Evolutionary conservation across 2,113 vertebrate species (phyloP).

Genomic region (Smithornis capensis): DNA sequence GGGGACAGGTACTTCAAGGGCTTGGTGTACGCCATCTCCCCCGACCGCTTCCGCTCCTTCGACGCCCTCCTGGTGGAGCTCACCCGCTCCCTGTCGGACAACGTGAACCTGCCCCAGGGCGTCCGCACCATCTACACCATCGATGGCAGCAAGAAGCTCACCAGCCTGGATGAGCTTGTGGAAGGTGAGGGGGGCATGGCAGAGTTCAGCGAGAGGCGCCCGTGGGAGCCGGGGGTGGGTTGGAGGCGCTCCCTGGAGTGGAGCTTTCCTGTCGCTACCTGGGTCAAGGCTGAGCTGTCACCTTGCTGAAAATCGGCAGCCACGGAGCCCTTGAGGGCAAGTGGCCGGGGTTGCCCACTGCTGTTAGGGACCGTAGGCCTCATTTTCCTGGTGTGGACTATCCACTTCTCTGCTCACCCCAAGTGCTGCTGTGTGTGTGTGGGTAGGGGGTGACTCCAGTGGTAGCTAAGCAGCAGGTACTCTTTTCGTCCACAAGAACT

Average conservation of each 20-base stretch:
- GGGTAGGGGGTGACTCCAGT: accelerated
- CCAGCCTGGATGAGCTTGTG: slow-evolving; percentile 88
- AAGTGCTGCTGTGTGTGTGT: accelerated
- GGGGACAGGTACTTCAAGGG: slow-evolving; percentile 97
- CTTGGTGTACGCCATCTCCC: slow-evolving; percentile 91
- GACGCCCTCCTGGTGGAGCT: slow-evolving; percentile 94
- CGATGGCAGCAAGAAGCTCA: slow-evolving; percentile 87
- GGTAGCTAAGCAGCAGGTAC: not conserved
- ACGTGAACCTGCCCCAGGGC: slow-evolving; percentile 93
- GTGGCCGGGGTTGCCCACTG: accelerated
- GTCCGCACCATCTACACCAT: slow-evolving; percentile 89
- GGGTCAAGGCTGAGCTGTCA: not conserved
- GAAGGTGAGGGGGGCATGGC: slow-evolving; percentile 80
- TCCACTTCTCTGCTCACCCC: accelerated
- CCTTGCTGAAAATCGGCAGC: not conserved
- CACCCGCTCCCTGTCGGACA: slow-evolving; percentile 92
- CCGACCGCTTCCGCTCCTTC: slow-evolving; percentile 91
- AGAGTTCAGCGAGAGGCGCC: accelerated
- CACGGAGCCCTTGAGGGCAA: accelerated
- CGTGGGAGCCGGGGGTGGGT: accelerated
- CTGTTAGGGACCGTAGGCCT: accelerated
- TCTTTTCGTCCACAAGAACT: not conserved
- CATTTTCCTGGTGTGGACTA: accelerated
- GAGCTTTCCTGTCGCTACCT: accelerated
- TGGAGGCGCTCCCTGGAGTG: not conserved